phyloP scores from a whole-genome alignment of 2,113 vertebrate species.

The Pao palembangensis region DNA sequence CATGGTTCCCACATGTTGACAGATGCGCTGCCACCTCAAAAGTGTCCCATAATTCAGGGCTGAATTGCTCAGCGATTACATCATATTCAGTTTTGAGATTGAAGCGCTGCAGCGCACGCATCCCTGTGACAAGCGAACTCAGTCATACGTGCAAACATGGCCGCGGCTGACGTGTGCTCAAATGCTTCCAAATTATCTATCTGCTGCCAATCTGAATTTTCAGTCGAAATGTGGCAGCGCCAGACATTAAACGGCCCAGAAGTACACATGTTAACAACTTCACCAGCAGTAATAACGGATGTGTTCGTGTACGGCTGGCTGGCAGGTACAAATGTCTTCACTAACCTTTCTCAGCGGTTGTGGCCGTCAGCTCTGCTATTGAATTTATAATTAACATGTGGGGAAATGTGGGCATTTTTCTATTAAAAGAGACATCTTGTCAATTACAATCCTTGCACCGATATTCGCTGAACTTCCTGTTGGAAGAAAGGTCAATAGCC shows the following conservation, averaged over 20 bases:
- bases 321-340: constrained; percentile 72
- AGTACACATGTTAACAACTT: constrained; percentile 53
- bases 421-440: constrained; percentile 82
- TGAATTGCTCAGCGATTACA: constrained; percentile 46
- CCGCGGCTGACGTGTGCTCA: constrained; percentile 4
- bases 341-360: constrained; percentile 68
- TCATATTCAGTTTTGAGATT: constrained; percentile 54
- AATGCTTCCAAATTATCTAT: constrained; percentile 38
- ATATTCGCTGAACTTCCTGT: constrained; percentile 79
- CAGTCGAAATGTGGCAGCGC: constrained; percentile 39
- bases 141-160: constrained; percentile 13
- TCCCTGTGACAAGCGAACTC: constrained; percentile 14
- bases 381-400: constrained; percentile 78
- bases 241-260: constrained; percentile 44
- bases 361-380: constrained; percentile 65
- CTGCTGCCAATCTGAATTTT: constrained; percentile 36
- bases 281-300: constrained; percentile 56
- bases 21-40: constrained; percentile 50
- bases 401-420: constrained; percentile 78
- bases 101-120: constrained; percentile 43
- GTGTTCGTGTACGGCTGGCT: constrained; percentile 56
- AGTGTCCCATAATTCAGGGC: constrained; percentile 48
- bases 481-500: constrained; percentile 82
- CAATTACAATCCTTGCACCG: constrained; percentile 79
- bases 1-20: constrained; percentile 64